Conservation (phyloP, 2,888 invertebrate genomes). For the Anorthoa munda region DNA sequence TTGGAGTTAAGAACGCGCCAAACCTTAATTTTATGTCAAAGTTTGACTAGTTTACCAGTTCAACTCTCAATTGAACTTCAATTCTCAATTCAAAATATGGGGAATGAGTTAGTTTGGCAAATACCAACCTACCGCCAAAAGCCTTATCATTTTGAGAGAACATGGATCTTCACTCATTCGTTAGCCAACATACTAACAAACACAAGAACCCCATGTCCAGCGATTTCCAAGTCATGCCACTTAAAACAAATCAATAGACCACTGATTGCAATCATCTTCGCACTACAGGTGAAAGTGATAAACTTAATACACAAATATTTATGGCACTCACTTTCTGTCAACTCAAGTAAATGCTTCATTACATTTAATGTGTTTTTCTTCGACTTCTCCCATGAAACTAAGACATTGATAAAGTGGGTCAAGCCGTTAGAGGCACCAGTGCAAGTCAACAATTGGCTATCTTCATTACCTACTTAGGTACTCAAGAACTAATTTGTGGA, state of each 20-base stretch:
- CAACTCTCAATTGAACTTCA: too few relatives aligned
- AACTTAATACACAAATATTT: constrained; percentile 56
- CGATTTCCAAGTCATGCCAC: constrained; percentile 43
- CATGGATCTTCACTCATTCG: not conserved
- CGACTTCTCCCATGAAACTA: constrained; percentile 59
- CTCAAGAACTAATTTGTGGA: constrained; percentile 10
- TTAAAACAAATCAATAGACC: constrained; percentile 54
- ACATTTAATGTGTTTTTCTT: constrained; percentile 60
- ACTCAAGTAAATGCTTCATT: constrained; percentile 60
- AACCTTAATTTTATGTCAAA: too few relatives aligned
- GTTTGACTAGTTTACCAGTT: too few relatives aligned
- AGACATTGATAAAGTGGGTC: constrained; percentile 52
- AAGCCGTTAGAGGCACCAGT: constrained; percentile 48
- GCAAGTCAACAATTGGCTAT: constrained; percentile 46
- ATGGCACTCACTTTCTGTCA: constrained; percentile 49
- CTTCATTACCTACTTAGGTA: constrained; percentile 29
- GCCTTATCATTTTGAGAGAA: not conserved
- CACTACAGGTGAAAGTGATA: constrained; percentile 53
- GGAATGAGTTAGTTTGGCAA: too few relatives aligned
- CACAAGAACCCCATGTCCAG: not conserved
- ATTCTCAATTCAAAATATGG: too few relatives aligned
- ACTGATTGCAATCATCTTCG: constrained; percentile 43
- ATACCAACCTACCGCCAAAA: not conserved
- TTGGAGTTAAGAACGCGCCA: too few relatives aligned
- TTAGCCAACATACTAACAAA: constrained; percentile 2